Percentiles rank a stretch among this genome's conserved stretches.
phyloP scores from a whole-genome alignment of 2,797 vertebrate genomes.

The Anolis apletophallus region DNA sequence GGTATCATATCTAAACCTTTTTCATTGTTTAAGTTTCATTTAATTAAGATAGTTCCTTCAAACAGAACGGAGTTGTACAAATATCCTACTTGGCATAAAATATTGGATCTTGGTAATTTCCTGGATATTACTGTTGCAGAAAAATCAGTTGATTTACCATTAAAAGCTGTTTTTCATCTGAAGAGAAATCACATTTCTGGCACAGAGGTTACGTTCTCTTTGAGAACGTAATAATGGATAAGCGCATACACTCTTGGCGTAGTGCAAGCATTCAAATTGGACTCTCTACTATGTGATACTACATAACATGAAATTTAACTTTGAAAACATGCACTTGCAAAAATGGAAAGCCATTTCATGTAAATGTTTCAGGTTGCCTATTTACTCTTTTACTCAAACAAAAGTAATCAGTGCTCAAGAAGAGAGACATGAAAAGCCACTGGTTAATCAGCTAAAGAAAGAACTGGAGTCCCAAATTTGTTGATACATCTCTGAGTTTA shows the following conservation, averaged over 20 bases:
- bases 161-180: not conserved
- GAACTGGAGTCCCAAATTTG: not conserved
- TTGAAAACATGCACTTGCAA: not conserved
- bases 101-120: not conserved
- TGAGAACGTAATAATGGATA: not conserved
- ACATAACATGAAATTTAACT: not conserved
- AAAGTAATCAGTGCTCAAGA: not conserved
- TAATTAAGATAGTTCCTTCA: not conserved
- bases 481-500: not conserved
- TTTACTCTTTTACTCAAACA: not conserved
- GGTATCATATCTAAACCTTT: not conserved
- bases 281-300: not conserved
- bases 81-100: not conserved
- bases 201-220: not conserved
- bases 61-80: not conserved
- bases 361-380: not conserved
- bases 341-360: not conserved
- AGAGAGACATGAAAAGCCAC: not conserved
- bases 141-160: not conserved
- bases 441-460: not conserved
- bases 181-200: not conserved
- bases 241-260: not conserved
- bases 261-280: not conserved
- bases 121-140: not conserved
- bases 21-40: too few species aligned